Evolutionary conservation across 2,113 vertebrate species (phyloP).

Genomic region (Puntigrus tetrazona): DNA sequence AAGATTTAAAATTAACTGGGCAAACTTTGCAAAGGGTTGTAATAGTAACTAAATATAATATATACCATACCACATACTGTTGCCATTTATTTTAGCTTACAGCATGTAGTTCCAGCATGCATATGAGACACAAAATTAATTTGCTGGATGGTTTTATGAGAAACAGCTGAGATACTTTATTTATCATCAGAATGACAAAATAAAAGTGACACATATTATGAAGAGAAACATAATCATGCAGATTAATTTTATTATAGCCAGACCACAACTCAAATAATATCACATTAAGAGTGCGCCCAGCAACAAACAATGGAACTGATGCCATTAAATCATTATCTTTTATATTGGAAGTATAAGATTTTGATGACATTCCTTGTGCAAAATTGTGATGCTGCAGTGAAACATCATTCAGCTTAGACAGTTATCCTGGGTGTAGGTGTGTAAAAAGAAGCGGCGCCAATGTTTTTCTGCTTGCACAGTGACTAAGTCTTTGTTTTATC

Average conservation of each 20-base stretch:
- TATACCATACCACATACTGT: constrained; percentile 9
- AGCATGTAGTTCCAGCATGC: constrained; percentile 1
- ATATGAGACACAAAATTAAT: background rate
- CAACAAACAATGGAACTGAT: background rate
- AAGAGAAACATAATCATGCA: background rate
- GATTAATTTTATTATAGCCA: background rate
- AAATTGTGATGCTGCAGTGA: background rate
- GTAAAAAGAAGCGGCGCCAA: background rate
- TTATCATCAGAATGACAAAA: background rate
- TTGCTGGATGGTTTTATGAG: background rate
- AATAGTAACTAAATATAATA: background rate
- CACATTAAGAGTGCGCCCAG: background rate
- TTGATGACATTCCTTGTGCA: background rate
- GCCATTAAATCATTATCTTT: background rate
- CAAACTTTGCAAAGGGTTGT: background rate
- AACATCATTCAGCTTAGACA: background rate
- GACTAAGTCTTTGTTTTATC: constrained; percentile 67
- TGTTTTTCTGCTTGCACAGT: constrained; percentile 51
- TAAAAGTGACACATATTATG: background rate
- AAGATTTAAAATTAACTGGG: background rate
- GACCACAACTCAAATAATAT: background rate
- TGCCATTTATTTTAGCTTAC: constrained; percentile 6
- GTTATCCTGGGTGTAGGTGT: background rate
- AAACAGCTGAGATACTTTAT: background rate
- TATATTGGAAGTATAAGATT: background rate